Evolutionary conservation across 2,113 vertebrate species (phyloP).

Genomic region (Zeus faber): DNA sequence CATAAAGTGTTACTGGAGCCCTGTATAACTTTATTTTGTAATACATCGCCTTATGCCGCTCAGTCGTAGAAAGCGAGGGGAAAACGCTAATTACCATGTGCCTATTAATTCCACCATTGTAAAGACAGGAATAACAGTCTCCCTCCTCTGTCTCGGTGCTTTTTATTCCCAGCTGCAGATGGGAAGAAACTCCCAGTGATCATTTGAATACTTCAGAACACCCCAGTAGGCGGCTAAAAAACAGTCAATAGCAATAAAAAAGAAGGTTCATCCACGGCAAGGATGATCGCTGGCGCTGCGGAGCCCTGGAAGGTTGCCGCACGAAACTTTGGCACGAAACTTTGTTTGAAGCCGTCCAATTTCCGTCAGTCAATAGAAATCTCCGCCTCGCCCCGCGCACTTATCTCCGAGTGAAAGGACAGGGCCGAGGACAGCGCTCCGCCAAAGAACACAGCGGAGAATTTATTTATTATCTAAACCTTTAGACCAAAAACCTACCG

Average conservation of each 20-base stretch:
- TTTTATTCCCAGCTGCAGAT: slow-evolving; percentile 59
- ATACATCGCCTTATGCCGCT: slow-evolving; percentile 43
- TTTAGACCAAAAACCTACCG: slow-evolving; percentile 53
- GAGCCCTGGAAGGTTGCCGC: slow-evolving; percentile 46
- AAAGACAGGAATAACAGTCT: slow-evolving; percentile 58
- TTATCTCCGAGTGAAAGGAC: slow-evolving; percentile 57
- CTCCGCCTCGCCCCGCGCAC: slow-evolving; percentile 45
- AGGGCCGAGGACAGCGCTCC: slow-evolving; percentile 60
- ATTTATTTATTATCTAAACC: slow-evolving; percentile 48
- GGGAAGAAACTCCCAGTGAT: slow-evolving; percentile 63
- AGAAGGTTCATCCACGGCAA: slow-evolving; percentile 51
- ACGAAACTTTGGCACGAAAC: slow-evolving; percentile 53
- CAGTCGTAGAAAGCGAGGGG: slow-evolving; percentile 41
- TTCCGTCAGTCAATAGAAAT: slow-evolving; percentile 62
- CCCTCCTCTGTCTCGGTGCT: slow-evolving; percentile 39
- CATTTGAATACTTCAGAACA: slow-evolving; percentile 70
- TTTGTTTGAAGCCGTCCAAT: slow-evolving; percentile 63
- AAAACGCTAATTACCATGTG: slow-evolving; percentile 61
- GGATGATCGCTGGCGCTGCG: slow-evolving; percentile 36
- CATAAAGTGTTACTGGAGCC: no score
- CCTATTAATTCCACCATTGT: slow-evolving; percentile 64
- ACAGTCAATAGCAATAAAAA: slow-evolving; percentile 60
- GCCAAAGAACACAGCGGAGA: slow-evolving; percentile 55
- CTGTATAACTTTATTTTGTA: no score
- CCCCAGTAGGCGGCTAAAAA: slow-evolving; percentile 62